Percentiles rank a stretch among this genome's conserved stretches.
phyloP scores from a whole-genome alignment of 2,113 vertebrate species.

The Clupea harengus region DNA sequence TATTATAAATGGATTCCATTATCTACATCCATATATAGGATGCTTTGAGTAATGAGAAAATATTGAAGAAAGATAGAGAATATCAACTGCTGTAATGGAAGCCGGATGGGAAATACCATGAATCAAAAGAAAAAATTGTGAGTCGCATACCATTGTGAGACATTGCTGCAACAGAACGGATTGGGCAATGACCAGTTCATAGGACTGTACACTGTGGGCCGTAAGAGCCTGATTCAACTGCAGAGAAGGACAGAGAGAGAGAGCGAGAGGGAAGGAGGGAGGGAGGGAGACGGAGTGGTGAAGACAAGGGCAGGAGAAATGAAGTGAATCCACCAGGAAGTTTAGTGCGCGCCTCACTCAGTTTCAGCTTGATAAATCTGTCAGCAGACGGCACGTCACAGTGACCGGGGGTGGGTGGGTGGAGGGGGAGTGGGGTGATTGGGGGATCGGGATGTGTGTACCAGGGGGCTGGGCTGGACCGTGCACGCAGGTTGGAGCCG shows the following conservation, averaged over 20 bases:
- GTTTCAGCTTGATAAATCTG: constrained; percentile 65
- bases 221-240: neutral
- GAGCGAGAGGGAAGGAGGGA: neutral
- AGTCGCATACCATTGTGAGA: neutral
- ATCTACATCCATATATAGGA: neutral
- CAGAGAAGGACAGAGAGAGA: neutral
- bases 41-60: neutral
- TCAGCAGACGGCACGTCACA: constrained; percentile 52
- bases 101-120: neutral
- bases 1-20: neutral
- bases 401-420: constrained; percentile 53
- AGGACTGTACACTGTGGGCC: neutral
- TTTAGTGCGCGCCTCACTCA: constrained; percentile 29
- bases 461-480: constrained; percentile 62
- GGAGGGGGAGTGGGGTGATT: neutral
- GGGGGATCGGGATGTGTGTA: constrained; percentile 27
- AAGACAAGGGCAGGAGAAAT: constrained; percentile 31
- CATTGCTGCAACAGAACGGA: neutral
- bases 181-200: neutral
- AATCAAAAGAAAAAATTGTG: neutral
- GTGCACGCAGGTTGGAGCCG: constrained; percentile 65
- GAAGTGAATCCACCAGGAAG: constrained; percentile 49
- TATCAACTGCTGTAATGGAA: neutral
- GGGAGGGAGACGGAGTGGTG: neutral
- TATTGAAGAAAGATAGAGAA: neutral